These are phyloP conservation scores for Apolygus lucorum DNA, from an alignment of 1,140 invertebrate genomes.

Conservation along the genomic window DNA sequence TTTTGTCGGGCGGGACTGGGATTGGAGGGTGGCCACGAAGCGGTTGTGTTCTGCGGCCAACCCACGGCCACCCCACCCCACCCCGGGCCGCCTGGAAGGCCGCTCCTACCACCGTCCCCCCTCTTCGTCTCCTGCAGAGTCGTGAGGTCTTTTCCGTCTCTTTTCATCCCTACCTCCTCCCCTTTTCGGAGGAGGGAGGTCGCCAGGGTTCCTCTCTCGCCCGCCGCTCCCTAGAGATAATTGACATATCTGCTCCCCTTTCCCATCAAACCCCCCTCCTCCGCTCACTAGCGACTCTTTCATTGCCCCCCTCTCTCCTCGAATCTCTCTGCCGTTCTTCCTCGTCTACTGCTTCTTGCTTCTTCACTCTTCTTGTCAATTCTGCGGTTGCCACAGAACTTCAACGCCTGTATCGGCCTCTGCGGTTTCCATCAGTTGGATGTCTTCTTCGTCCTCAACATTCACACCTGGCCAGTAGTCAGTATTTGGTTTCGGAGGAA, in stretches of 20 bases:
- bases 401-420: not conserved
- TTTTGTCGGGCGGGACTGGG: slow-evolving; percentile 21
- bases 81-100: slow-evolving; percentile 26
- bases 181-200: not conserved
- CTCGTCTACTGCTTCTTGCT: slow-evolving; percentile 26
- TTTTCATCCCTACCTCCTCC: slow-evolving; percentile 3
- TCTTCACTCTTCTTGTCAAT: slow-evolving; percentile 15
- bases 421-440: slow-evolving; percentile 9
- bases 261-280: not conserved
- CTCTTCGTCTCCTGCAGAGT: not conserved
- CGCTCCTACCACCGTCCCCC: slow-evolving; percentile 26
- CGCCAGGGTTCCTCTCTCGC: not conserved
- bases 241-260: slow-evolving; percentile 3
- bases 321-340: slow-evolving; percentile 21
- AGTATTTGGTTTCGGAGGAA: too few species aligned
- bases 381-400: not conserved
- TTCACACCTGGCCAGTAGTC: too few species aligned
- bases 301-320: slow-evolving; percentile 7
- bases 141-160: slow-evolving; percentile 15
- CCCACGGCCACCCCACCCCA: slow-evolving; percentile 33
- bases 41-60: slow-evolving; percentile 37
- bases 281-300: not conserved
- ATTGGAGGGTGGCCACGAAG: slow-evolving; percentile 32
- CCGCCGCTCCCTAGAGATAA: not conserved
- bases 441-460: slow-evolving; percentile 18